These are phyloP conservation scores for Heliconius eleuchia DNA, from an alignment of 1,140 invertebrate genomes.

Conservation along the genomic window DNA sequence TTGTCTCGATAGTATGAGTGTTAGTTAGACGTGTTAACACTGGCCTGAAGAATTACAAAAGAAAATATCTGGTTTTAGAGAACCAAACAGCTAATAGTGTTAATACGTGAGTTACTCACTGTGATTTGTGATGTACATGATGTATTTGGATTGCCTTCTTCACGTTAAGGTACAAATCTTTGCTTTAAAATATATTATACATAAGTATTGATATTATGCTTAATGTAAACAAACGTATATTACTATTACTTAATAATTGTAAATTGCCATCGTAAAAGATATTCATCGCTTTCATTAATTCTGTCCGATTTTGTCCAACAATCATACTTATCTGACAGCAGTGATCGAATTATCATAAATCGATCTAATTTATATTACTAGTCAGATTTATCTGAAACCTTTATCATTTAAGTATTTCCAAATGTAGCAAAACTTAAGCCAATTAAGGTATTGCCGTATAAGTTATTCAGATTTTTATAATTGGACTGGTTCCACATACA, in stretches of 20 bases:
- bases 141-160: background rate
- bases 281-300: conserved; percentile 9
- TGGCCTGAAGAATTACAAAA: background rate
- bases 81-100: background rate
- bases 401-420: conserved; percentile 30
- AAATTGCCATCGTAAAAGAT: conserved; percentile 8
- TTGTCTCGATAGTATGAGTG: conserved; percentile 23
- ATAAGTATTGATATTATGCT: background rate
- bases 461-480: conserved; percentile 18
- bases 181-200: background rate
- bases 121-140: background rate
- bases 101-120: background rate
- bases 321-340: conserved; percentile 19
- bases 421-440: conserved; percentile 25
- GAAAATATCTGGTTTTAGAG: background rate
- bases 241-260: conserved; percentile 1
- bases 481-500: conserved; percentile 9
- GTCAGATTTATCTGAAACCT: conserved; percentile 26
- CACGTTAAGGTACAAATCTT: background rate
- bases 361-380: conserved; percentile 34
- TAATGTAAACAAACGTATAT: background rate
- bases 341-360: conserved; percentile 33
- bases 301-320: conserved; percentile 16
- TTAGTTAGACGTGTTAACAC: conserved; percentile 23
- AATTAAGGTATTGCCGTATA: conserved; percentile 32